Evolutionary conservation across 2,888 invertebrate genomes (phyloP).

Genomic region (Acronicta leporina): DNA sequence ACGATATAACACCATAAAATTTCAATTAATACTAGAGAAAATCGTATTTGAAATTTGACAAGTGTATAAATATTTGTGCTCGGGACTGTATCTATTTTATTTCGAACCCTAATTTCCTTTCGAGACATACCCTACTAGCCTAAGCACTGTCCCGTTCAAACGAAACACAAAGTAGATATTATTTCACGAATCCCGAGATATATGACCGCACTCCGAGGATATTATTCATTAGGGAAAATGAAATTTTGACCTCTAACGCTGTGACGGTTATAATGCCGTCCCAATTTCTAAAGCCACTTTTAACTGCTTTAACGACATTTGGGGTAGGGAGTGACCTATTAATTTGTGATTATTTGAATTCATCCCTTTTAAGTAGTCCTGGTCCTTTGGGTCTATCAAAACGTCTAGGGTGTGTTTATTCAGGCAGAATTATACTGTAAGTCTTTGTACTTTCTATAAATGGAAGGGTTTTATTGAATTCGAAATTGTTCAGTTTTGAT

Average conservation of each 20-base stretch:
- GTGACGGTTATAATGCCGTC: slow-evolving; percentile 46
- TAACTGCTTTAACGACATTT: slow-evolving; percentile 52
- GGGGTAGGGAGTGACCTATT: slow-evolving; percentile 43
- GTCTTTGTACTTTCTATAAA: slow-evolving; percentile 22
- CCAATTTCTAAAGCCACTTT: slow-evolving; percentile 48
- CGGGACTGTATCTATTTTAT: too few species aligned
- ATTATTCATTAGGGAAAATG: slow-evolving; percentile 82
- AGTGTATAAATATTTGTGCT: too few species aligned
- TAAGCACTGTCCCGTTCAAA: slow-evolving; percentile 50
- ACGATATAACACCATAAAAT: too few species aligned
- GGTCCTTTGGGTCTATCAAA: slow-evolving; percentile 29
- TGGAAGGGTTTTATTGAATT: too few species aligned
- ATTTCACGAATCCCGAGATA: slow-evolving; percentile 79
- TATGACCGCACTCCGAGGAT: slow-evolving; percentile 75
- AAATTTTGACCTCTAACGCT: slow-evolving; percentile 72
- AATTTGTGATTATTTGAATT: slow-evolving; percentile 51
- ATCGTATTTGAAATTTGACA: too few species aligned
- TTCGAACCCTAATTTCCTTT: neutral
- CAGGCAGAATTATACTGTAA: slow-evolving; percentile 6
- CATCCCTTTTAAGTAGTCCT: slow-evolving; percentile 52
- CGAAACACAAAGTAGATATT: slow-evolving; percentile 61
- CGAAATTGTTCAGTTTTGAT: too few species aligned
- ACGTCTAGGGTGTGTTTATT: slow-evolving; percentile 5
- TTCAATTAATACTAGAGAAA: too few species aligned
- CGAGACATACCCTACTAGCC: slow-evolving; percentile 17